Base-by-base conservation (phyloP, 2,797 vertebrate genomes). In the Cirrhinus mrigala region DNA sequence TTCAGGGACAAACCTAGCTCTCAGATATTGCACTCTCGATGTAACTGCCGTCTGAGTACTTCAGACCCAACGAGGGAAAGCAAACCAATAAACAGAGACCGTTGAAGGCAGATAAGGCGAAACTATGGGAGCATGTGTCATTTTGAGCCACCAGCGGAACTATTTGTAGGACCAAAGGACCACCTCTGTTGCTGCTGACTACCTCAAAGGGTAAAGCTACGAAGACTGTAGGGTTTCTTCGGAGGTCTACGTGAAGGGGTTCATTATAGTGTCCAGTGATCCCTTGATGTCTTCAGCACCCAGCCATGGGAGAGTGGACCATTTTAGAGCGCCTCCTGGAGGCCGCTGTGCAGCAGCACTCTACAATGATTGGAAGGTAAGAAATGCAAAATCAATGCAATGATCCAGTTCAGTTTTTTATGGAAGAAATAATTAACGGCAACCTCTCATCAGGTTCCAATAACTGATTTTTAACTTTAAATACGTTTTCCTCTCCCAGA, bases 301-400 rank as follows among this genome's bases (percentile, higher is more conserved):
- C 90, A 93, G 78, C 90, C 94, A 97, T 97, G 97, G 97, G 97
- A 86, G 97, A 97, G 92, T 97, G 97, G 97, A 97, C 97, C 91
- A 97, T 97, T 89, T 91, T 97, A 88, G 96, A 97, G 95, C 95
- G 97, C 94, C 96, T 97, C 93, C 94, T 97, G 91, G 97, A 97
- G 95, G 96, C 97, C 1, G 96, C 97, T 0, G 97, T 97, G 71
- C 97, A 97, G 92, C 97, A 97, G 94, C 97, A 97, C 92, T 97
- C 97, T 29, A 97, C 97, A 83, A 97, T 97, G 97, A 97, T 97
- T 3, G 95, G 96, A 88, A 95, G 96, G 96, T 96, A 93, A 94
- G 95, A 52, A 84, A 54, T 24, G 40, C 37, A 85, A 62, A 44
- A 78, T 83, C 68, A 52, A 79, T 82, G 70, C 6, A 68, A 44